Percentiles rank a stretch among this genome's conserved stretches.
Evolutionary conservation across 1,140 invertebrate genomes (phyloP).

Genomic region (Pseudomyrmex sp.): DNA sequence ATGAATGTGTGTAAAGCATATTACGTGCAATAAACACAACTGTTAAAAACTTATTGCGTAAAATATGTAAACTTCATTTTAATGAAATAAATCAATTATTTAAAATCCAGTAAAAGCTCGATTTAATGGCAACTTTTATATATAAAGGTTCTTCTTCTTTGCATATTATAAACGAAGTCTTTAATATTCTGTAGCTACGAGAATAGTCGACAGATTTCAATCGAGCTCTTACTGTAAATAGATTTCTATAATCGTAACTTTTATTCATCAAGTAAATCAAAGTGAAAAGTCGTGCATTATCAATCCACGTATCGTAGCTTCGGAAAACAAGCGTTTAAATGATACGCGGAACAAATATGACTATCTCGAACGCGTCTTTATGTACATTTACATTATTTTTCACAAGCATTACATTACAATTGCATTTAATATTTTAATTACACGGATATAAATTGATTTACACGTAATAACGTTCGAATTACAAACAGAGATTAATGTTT

Average conservation of each 20-base stretch:
- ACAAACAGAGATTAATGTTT: background rate
- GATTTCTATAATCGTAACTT: no score
- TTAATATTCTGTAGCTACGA: no score
- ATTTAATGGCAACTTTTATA: no score
- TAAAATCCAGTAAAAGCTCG: background rate
- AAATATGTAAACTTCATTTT: background rate
- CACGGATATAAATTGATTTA: background rate
- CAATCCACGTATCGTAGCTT: background rate
- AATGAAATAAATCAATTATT: background rate
- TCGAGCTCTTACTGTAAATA: no score
- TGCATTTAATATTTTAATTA: background rate
- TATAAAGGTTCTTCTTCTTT: no score
- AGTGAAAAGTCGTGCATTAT: no score
- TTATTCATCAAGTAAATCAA: no score
- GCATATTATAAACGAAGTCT: no score
- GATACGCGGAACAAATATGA: background rate
- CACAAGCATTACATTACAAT: no score
- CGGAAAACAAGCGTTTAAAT: background rate
- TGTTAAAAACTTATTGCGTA: constrained; percentile 28
- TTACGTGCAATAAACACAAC: constrained; percentile 20
- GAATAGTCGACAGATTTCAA: no score
- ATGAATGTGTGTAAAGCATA: constrained; percentile 16
- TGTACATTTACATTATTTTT: constrained; percentile 8
- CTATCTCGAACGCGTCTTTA: background rate
- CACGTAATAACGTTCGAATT: background rate